Evolutionary conservation across 1,140 invertebrate genomes (phyloP).

Genomic region (Drosophila guanche): DNA sequence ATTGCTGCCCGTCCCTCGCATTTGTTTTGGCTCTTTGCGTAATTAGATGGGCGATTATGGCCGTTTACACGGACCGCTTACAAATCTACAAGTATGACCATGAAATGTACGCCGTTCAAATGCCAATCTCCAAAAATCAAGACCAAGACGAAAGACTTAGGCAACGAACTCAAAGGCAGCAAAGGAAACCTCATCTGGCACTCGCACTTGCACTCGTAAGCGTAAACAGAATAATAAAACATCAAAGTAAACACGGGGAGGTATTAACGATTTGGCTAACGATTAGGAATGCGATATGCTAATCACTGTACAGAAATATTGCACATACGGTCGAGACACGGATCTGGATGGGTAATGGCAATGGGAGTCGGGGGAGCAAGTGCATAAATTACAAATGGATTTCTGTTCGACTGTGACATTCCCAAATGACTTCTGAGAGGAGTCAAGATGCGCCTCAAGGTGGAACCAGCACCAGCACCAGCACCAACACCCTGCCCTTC

Average conservation of each 20-base stretch:
- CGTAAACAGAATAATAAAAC: conserved; percentile 45
- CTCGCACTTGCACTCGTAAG: conserved; percentile 1
- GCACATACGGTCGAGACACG: not conserved
- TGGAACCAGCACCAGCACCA: no score
- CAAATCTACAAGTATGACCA: conserved; percentile 35
- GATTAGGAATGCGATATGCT: conserved; percentile 41
- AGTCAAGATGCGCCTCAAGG: no score
- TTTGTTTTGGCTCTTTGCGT: conserved; percentile 45
- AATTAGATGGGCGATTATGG: conserved; percentile 47
- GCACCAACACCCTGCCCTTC: no score
- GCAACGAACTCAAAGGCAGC: conserved; percentile 53
- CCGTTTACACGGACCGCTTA: conserved; percentile 51
- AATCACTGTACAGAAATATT: conserved; percentile 28
- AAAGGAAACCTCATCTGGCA: conserved; percentile 23
- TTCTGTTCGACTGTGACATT: conserved; percentile 8
- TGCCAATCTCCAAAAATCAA: conserved; percentile 17
- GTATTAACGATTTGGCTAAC: conserved; percentile 43
- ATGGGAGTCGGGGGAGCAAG: conserved; percentile 18
- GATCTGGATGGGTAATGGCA: not conserved
- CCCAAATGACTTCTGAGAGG: no score
- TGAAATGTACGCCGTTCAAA: conserved; percentile 35
- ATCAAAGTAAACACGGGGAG: conserved; percentile 50
- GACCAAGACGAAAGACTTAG: conserved; percentile 56
- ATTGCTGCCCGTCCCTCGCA: conserved; percentile 15
- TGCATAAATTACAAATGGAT: conserved; percentile 55